Evolutionary conservation across 1,140 invertebrate species (phyloP).

Genomic region (Cheumatopsyche charites): DNA sequence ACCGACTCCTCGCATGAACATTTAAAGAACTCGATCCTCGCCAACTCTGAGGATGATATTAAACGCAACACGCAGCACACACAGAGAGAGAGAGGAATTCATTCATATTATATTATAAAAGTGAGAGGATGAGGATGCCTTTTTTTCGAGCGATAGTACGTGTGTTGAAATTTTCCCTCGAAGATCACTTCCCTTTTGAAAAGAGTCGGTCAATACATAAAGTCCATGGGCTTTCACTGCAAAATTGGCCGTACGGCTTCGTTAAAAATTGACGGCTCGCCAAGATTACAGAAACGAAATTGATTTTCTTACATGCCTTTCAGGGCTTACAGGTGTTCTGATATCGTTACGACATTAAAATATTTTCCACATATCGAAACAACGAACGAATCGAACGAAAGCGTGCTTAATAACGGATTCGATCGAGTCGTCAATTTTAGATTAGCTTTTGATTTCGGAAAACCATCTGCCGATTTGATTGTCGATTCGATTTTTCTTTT

Average conservation of each 20-base stretch:
- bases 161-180: conserved; percentile 24
- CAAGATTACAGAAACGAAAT: conserved; percentile 25
- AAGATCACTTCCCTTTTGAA: conserved; percentile 23
- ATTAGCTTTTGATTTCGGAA: too few relatives aligned
- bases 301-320: conserved; percentile 13
- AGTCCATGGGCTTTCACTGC: conserved; percentile 21
- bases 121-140: too few relatives aligned
- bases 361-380: conserved; percentile 1
- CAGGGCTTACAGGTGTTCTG: neutral
- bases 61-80: too few relatives aligned
- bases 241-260: conserved; percentile 22
- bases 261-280: conserved; percentile 15
- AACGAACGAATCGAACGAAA: neutral
- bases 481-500: too few relatives aligned
- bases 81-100: too few relatives aligned
- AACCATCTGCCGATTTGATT: too few relatives aligned
- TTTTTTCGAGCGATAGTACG: neutral
- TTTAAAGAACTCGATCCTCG: too few relatives aligned
- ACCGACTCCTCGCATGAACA: too few relatives aligned
- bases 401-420: too few relatives aligned
- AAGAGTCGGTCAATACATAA: conserved; percentile 23
- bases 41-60: too few relatives aligned
- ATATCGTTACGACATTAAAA: conserved; percentile 4
- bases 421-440: too few relatives aligned
- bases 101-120: too few relatives aligned